Evolutionary conservation across 2,888 invertebrate genomes (phyloP).

Genomic region (Ischnus inquisitorius): DNA sequence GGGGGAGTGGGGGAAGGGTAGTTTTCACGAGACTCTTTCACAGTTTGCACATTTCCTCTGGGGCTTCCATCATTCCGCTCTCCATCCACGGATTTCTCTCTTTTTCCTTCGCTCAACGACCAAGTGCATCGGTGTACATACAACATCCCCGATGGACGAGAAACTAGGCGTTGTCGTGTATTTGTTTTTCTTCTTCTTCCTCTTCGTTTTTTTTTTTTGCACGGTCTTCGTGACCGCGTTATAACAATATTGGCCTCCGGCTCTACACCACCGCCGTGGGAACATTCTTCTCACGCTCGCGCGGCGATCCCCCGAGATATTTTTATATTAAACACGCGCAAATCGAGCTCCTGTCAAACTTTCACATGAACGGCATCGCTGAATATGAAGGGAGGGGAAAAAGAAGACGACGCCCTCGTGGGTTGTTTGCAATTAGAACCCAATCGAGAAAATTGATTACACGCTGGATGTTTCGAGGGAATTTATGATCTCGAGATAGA

Average conservation of each 20-base stretch:
- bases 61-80: constrained; percentile 60
- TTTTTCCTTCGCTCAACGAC: constrained; percentile 23
- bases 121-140: constrained; percentile 46
- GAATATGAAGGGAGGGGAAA: neutral
- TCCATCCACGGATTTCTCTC: constrained; percentile 42
- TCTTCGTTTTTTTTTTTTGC: constrained; percentile 9
- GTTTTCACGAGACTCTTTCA: constrained; percentile 66
- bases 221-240: constrained; percentile 57
- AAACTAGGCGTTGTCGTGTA: constrained; percentile 54
- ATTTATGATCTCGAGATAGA: neutral
- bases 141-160: constrained; percentile 58
- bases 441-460: no score
- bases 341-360: neutral
- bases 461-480: neutral
- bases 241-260: constrained; percentile 55
- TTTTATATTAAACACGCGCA: constrained; percentile 2
- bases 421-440: no score
- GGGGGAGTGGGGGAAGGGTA: constrained; percentile 41
- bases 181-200: neutral
- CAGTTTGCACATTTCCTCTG: constrained; percentile 68
- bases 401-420: no score
- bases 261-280: constrained; percentile 4
- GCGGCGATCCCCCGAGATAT: neutral
- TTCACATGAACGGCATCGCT: neutral
- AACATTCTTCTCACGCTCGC: constrained; percentile 25